Conservation (phyloP, 2,888 invertebrate species). For the Himalopsyche kuldschensis region DNA sequence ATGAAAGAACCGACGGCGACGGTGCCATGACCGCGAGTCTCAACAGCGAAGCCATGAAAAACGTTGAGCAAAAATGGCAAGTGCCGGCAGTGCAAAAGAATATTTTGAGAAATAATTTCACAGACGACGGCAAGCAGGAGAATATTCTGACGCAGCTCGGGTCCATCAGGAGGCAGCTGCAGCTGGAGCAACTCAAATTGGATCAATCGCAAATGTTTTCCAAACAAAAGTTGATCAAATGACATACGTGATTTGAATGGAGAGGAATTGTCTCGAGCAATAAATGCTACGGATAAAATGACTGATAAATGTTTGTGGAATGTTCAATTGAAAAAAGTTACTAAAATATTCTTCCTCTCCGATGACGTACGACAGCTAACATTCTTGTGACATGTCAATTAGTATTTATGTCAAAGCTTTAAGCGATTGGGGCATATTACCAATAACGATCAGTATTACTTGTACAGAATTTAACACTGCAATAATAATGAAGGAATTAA, state of each 20-base stretch:
- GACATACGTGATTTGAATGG: background rate
- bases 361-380: background rate
- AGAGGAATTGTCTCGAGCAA: background rate
- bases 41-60: slow-evolving; percentile 30
- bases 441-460: background rate
- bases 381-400: background rate
- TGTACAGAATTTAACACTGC: background rate
- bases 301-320: background rate
- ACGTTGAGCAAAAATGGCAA: slow-evolving; percentile 54
- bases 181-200: slow-evolving; percentile 65
- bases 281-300: slow-evolving; percentile 1
- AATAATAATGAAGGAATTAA: too few species aligned
- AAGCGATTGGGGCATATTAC: background rate
- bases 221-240: slow-evolving; percentile 31
- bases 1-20: slow-evolving; percentile 39
- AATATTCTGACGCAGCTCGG: slow-evolving; percentile 69
- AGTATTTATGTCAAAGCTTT: background rate
- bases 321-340: background rate
- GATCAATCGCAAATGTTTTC: slow-evolving; percentile 49
- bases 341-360: background rate
- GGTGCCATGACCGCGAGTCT: slow-evolving; percentile 23
- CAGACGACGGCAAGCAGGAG: slow-evolving; percentile 54
- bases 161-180: slow-evolving; percentile 67
- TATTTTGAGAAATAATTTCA: slow-evolving; percentile 55
- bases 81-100: slow-evolving; percentile 69